Conservation (phyloP, 2,888 invertebrate genomes). For the Pterobdella sp. region DNA sequence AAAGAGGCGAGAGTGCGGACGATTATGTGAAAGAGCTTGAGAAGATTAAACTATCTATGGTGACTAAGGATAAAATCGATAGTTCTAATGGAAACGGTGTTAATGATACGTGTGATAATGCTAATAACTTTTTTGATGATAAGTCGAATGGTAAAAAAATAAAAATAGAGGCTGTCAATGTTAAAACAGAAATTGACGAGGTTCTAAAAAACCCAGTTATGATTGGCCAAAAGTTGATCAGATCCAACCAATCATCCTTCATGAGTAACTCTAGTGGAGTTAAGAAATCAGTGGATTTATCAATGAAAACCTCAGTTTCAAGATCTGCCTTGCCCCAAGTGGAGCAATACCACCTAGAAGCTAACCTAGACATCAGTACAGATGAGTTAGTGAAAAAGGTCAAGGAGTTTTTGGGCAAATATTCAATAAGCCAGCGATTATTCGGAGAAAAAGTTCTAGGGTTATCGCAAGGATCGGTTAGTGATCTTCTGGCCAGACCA, state of each 20-base stretch:
- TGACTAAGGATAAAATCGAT: not conserved
- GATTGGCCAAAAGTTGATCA: not conserved
- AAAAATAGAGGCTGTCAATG: not conserved
- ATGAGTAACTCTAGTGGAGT: not conserved
- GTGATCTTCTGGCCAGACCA: conserved; percentile 88
- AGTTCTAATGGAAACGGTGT: not conserved
- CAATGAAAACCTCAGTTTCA: not conserved
- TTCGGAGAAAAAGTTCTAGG: conserved; percentile 90
- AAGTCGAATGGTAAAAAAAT: no score
- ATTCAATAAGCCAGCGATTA: conserved; percentile 77
- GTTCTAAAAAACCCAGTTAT: not conserved
- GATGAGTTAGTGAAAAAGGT: conserved; percentile 88
- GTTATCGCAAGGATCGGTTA: conserved; percentile 72
- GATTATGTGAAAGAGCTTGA: conserved; percentile 13
- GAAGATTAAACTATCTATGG: not conserved
- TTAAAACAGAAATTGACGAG: conserved; percentile 4
- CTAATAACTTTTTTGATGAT: no score
- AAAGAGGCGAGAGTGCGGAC: conserved; percentile 12
- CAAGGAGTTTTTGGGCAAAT: conserved; percentile 53
- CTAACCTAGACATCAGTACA: conserved; percentile 92
- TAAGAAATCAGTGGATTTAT: not conserved
- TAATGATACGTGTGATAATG: not conserved
- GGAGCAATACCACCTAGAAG: conserved; percentile 95
- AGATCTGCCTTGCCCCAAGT: conserved; percentile 86
- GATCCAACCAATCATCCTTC: not conserved